Evolutionary conservation across 2,888 invertebrate species (phyloP), one percentile per base, ranked within the genome.

Genomic region (Ophion obscuratus): DNA sequence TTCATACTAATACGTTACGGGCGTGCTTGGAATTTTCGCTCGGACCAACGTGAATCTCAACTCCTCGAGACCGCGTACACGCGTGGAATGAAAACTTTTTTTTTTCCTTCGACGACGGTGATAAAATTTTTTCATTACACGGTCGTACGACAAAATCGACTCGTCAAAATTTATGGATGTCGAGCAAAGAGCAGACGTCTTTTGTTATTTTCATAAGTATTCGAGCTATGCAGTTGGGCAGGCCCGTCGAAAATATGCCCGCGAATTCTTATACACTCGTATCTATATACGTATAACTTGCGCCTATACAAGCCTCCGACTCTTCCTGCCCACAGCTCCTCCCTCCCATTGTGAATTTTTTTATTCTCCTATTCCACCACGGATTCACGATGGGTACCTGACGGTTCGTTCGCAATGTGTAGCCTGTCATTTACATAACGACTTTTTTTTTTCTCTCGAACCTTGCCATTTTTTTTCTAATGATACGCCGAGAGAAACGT

Each of bases 361-460:
- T 84, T 87, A 85, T 89, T 90, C 87, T 85, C 81, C 83, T 87
- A 88, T 89, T 88, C 86, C 87, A 81, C 87, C 80, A 79, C 77
- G 87, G 83, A 88, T 89, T 88, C 88, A 84, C 88, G 87, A 88
- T 88, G 87, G 83, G 87, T 89, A 89, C 88, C 87, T 82, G 86
- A 73, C 79, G 77, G 78, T 85, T 83, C 85, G 79, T 87, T 84
- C 87, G 87, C 88, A 82, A 74, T 31, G 44, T 67, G 67, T 73
- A 80, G 81, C 80, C 85, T 85, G 86, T 87, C 90, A 92, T 93
- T 93, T 92, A 90, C 93, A 93, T 93, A 92, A 93, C 93, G 90
- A 91, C 93, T 93, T 92, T 92, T 93, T 92, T 89, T 92, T 92
- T 92, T 89, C 89, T 89, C 89, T 59, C 86, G 84, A 89, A 84